Conservation (phyloP, 1,140 invertebrate genomes). For the Leptinotarsa lineolata region DNA sequence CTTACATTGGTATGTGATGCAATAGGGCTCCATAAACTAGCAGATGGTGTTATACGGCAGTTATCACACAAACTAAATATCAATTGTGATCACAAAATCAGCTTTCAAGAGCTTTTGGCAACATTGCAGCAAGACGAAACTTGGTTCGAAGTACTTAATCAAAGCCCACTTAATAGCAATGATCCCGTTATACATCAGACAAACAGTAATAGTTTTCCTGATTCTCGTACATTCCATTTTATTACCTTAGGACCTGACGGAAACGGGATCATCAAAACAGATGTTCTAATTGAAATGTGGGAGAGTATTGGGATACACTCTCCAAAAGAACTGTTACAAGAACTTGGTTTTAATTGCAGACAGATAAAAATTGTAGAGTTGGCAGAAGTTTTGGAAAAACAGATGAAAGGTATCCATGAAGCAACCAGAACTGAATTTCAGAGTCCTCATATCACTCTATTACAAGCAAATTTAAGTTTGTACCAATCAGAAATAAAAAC, state of each 20-base stretch:
- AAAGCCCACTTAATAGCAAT: slow-evolving; percentile 43
- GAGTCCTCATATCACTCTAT: slow-evolving; percentile 58
- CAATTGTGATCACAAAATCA: slow-evolving; percentile 69
- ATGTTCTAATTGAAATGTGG: slow-evolving; percentile 72
- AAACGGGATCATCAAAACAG: slow-evolving; percentile 52
- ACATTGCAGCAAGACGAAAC: slow-evolving; percentile 63
- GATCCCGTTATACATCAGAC: slow-evolving; percentile 39
- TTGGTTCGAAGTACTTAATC: slow-evolving; percentile 54
- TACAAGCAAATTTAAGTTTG: slow-evolving; percentile 63
- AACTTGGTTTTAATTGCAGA: slow-evolving; percentile 69
- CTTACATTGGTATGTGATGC: slow-evolving; percentile 59
- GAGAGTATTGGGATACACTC: slow-evolving; percentile 70
- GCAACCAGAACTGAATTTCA: slow-evolving; percentile 49
- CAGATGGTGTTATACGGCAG: slow-evolving; percentile 66
- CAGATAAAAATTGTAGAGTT: slow-evolving; percentile 71
- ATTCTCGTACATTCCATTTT: slow-evolving; percentile 49
- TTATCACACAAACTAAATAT: slow-evolving; percentile 69
- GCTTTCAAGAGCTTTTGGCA: slow-evolving; percentile 69
- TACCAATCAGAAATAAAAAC: slow-evolving; percentile 66
- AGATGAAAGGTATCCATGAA: slow-evolving; percentile 64
- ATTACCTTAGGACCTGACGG: slow-evolving; percentile 53
- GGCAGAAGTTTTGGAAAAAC: slow-evolving; percentile 74
- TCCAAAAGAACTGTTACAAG: slow-evolving; percentile 65
- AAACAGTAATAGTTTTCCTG: slow-evolving; percentile 47
- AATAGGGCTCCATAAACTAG: slow-evolving; percentile 65